Base-by-base conservation (phyloP, 2,888 invertebrate genomes). In the Glaucopsyche alexis region DNA sequence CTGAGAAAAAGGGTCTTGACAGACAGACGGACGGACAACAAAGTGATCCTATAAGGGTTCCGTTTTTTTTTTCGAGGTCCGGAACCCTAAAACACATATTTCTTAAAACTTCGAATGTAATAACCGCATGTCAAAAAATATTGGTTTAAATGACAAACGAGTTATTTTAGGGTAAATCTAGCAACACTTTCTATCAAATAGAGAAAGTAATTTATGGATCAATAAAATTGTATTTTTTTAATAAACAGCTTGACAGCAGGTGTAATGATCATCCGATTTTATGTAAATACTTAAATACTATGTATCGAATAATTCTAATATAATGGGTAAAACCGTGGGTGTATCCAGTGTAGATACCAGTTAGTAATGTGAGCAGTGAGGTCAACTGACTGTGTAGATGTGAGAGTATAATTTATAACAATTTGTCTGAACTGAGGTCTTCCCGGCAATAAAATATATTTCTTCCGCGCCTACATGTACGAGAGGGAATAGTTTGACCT, bases 361-460 rank as follows among this genome's bases (percentile, higher is more conserved):
- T 6, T 13, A 50, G n/a, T 13, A 50, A 13, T 64, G 29, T 64
- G n/a, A n/a, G n/a, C n/a, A n/a, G n/a, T n/a, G 38, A 38, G 64
- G 64, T 64, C 38, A 38, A 64, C 14, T 64, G 64, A 42, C 42
- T 42, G 42, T 8, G 64, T 64, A 38, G 11, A 19, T 13, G 64
- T 38, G 38, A 64, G 64, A 64, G 64, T 64, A 29, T 64, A 64
- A 64, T 29, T 38, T 64, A 64, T 38, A 38, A 38, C 52, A 16
- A 52, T 64, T 60, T 38, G 11, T 29, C 13, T 64, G 29, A 64
- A 14, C 64, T 64, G 7, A 29, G 64, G 64, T 38, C 64, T 1
- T 2, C 2, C 64, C n/a, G 7, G 38, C 64, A 64, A 38, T 64
- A 38, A 14, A 64, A 19, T 64, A 52, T 52, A 16, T 52, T 16